Base-by-base conservation (phyloP, 1,140 invertebrate genomes). In the Aleiodes sp. region DNA sequence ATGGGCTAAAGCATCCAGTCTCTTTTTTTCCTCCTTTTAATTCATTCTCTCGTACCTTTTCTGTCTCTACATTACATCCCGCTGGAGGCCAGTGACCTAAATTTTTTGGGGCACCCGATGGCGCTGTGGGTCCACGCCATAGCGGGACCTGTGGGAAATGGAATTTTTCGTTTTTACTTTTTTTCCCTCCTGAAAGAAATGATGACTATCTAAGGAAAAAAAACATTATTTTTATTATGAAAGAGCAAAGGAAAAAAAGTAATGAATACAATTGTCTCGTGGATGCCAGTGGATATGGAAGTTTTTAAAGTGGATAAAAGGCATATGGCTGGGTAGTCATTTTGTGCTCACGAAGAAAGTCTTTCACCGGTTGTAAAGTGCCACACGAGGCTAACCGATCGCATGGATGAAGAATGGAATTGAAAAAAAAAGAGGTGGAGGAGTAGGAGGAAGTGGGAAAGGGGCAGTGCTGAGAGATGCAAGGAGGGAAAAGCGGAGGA, bases 341-440 rank as follows among this genome's bases (percentile, higher is more conserved):
- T 65, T 37, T 62, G 63, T 65, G 35, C n/a, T 80, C 70, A 78
- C 76, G 80, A 86, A 86, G 85, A 86, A 86, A 86, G 85, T 86
- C 84, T 86, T 86, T 86, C 85, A 85, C 85, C 80, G 76, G 29
- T 73, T 67, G 72, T 68, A 70, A 70, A 73, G 63, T 68, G 59
- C 61, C 73, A 33, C 68, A 70, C 62, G 71, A 75, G 72, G 75
- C 75, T 74, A 75, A 73, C 67, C 64, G 61, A 70, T 41, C 19
- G 35, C 35, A 56, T 12, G 62, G 65, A 37, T 21, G 31, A 33
- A 66, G 52, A 56, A 62, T 52, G 2, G 26, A 52, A 14, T n/a
- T n/a, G n/a, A n/a, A n/a, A n/a, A n/a, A n/a, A n/a, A n/a, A n/a
- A n/a, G n/a, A n/a, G n/a, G n/a, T n/a, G n/a, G n/a, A n/a, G 24